These are phyloP conservation scores for Malacoctenus gilli DNA, from an alignment of 2,797 vertebrate genomes.

Conservation along the genomic window DNA sequence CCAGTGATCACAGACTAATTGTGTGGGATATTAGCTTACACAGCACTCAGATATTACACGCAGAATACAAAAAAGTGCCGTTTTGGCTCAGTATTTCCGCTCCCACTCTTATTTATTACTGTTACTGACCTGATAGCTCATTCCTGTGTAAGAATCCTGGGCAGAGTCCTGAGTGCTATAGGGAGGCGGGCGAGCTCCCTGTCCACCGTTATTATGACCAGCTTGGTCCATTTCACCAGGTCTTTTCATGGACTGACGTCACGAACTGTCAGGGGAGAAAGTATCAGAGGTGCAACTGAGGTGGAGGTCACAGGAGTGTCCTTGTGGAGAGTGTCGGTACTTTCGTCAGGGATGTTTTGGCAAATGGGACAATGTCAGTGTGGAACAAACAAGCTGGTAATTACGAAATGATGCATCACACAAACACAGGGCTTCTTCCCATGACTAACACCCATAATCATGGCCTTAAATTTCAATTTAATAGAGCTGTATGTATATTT, in stretches of 20 bases:
- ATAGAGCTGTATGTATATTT: constrained; percentile 60
- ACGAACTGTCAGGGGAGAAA: constrained; percentile 19
- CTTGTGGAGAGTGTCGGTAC: constrained; percentile 7
- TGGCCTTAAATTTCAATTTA: constrained; percentile 53
- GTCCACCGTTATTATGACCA: constrained; percentile 6
- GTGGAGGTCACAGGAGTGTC: constrained; percentile 25
- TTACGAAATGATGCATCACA: constrained; percentile 65
- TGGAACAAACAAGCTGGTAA: constrained; percentile 58
- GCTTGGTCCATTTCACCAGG: constrained; percentile 57
- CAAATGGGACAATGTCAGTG: constrained; percentile 45
- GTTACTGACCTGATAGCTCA: constrained; percentile 55
- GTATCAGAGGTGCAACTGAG: constrained; percentile 1
- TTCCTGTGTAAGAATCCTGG: constrained; percentile 19
- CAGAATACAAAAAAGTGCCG: neutral
- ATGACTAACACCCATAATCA: constrained; percentile 63
- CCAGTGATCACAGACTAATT: constrained; percentile 19
- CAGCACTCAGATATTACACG: neutral
- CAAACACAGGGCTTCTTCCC: constrained; percentile 44
- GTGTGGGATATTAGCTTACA: neutral
- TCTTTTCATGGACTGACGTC: neutral
- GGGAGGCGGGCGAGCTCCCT: constrained; percentile 43
- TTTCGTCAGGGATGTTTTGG: constrained; percentile 37
- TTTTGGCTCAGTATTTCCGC: neutral
- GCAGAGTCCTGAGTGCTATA: constrained; percentile 53
- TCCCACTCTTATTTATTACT: neutral